Base-by-base conservation (phyloP, 92 coral and sea anemone genomes). In the Porites lobata region DNA sequence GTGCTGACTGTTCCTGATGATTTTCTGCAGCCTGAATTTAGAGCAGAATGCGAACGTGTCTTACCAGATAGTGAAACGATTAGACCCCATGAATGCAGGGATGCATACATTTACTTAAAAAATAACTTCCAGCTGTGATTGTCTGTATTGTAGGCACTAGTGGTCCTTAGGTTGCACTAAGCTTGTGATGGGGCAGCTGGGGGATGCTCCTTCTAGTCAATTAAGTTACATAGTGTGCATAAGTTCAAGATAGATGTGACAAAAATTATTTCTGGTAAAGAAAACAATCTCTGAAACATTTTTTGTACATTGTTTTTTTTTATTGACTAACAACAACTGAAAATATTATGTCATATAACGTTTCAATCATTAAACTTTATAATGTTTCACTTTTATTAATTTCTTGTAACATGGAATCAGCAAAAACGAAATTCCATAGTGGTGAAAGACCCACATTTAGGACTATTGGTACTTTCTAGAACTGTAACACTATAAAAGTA, bases 1-100 rank as follows among this genome's bases (percentile, higher is more conserved):
- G 89, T 89, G 10, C 79, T 84, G 80, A 71, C 57, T 77, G 85
- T 89, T 80, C 76, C 80, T 59, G 87, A 38, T 77, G 92, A 89
- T 70, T 59, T 78, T 62, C 70, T 89, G 14, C 24, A 38, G 26
- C 85, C 80, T 18, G 89, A 84, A 59, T 69, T 89, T 69, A 84
- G 92, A 84, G 89, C 77, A 69, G 85, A 84, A 78, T 84, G 89
- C 69, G 86, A 84, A 53, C 78, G 72, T 26, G 51, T 79, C 24
- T 70, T 87, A 20, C 91, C 91, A 80, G 86, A 87, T 71, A 69
- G 85, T 70, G 87, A 87, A 81, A 80, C 74, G 10, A 80, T 80
- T 22, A 87, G 64, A 80, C 91, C 76, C 76, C 51, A 87, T 79
- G 91, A 80, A 70, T 77, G 89, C 76, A 75, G 83, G 76, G 85